Evolutionary conservation across 2,888 invertebrate species (phyloP).

Genomic region (Amblyjoppa fuscipennis): DNA sequence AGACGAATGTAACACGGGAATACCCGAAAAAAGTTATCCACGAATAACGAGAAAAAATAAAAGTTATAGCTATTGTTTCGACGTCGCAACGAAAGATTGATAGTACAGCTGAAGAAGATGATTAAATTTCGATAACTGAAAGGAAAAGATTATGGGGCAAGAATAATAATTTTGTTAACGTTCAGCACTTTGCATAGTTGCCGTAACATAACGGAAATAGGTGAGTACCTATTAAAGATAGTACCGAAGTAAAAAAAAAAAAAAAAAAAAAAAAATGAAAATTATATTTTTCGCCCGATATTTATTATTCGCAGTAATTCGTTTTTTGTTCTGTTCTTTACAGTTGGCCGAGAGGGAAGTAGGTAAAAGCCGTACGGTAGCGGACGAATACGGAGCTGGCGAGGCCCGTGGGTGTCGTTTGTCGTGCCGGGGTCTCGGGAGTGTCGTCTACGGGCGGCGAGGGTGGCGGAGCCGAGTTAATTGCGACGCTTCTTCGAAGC

Average conservation of each 20-base stretch:
- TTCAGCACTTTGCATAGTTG: neutral
- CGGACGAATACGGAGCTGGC: neutral
- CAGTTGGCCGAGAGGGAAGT: neutral
- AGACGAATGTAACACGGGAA: too few relatives aligned
- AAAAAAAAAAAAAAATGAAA: neutral
- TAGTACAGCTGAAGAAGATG: too few relatives aligned
- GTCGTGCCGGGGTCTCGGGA: conserved; percentile 26
- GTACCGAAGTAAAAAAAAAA: too few relatives aligned
- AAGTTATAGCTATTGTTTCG: too few relatives aligned
- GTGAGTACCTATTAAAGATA: too few relatives aligned
- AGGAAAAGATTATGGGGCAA: too few relatives aligned
- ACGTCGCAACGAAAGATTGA: too few relatives aligned
- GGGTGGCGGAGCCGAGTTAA: conserved; percentile 47
- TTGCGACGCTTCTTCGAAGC: conserved; percentile 49
- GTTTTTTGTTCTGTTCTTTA: neutral
- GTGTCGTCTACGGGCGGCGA: conserved; percentile 30
- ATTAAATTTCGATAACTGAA: too few relatives aligned
- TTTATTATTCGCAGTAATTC: conserved; percentile 9
- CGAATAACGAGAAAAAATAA: too few relatives aligned
- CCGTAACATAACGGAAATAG: too few relatives aligned
- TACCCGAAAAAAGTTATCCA: too few relatives aligned
- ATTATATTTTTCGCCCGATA: conserved; percentile 24
- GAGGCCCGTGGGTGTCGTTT: conserved; percentile 30
- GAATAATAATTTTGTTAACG: neutral
- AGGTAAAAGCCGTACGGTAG: neutral